Evolutionary conservation across 2,113 vertebrate genomes (phyloP).

Genomic region (Poeciliopsis retropinna): DNA sequence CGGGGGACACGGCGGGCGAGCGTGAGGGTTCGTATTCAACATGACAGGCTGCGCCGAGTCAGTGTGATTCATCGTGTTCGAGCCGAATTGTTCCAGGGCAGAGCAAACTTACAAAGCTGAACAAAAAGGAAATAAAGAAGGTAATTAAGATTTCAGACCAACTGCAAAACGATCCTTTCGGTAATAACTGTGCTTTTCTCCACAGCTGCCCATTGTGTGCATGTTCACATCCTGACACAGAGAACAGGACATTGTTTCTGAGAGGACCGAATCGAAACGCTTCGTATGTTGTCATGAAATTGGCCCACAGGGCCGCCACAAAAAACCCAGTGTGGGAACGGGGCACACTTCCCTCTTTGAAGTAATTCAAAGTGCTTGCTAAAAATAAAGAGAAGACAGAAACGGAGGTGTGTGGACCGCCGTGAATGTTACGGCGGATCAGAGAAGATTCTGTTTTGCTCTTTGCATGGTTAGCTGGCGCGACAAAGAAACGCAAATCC

Average conservation of each 20-base stretch:
- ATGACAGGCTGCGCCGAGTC: background rate
- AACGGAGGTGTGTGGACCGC: background rate
- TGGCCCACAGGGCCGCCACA: background rate
- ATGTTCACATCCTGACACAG: constrained; percentile 7
- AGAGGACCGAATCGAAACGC: background rate
- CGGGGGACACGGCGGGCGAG: background rate
- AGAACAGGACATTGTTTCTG: constrained; percentile 9
- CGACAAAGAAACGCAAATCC: background rate
- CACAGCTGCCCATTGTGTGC: constrained; percentile 12
- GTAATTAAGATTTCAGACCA: background rate
- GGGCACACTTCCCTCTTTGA: background rate
- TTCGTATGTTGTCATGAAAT: background rate
- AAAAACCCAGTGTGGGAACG: background rate
- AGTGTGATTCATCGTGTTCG: background rate
- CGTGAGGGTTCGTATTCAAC: background rate
- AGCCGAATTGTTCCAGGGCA: background rate
- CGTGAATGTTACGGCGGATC: background rate
- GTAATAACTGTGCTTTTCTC: background rate
- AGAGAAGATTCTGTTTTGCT: background rate
- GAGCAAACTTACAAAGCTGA: background rate
- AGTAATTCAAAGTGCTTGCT: background rate
- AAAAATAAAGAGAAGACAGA: background rate
- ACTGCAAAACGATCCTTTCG: too few species aligned
- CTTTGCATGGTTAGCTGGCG: background rate
- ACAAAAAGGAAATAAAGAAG: too few species aligned